Evolutionary conservation across 1,140 invertebrate genomes (phyloP).

Genomic region (Elysia chlorotica): DNA sequence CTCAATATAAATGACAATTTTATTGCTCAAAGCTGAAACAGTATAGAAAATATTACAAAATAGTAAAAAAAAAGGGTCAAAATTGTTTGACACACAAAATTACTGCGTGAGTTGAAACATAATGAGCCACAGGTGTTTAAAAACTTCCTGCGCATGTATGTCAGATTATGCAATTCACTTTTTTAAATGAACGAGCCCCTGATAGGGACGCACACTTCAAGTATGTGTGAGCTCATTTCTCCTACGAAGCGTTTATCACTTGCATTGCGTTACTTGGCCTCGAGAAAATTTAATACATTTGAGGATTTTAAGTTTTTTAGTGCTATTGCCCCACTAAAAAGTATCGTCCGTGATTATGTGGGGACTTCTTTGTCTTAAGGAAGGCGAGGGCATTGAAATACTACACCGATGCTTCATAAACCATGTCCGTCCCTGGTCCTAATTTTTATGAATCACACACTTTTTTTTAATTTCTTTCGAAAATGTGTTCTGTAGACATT

Average conservation of each 20-base stretch:
- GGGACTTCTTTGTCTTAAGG: too few relatives aligned
- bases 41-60: background rate
- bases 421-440: too few relatives aligned
- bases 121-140: conserved; percentile 16
- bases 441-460: too few relatives aligned
- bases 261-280: conserved; percentile 22
- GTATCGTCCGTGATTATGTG: too few relatives aligned
- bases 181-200: conserved; percentile 3
- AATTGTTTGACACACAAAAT: background rate
- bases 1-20: conserved; percentile 3
- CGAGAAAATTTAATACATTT: conserved; percentile 22
- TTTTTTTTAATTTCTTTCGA: too few relatives aligned
- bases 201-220: conserved; percentile 14
- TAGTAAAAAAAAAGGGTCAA: background rate
- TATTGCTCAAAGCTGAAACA: background rate
- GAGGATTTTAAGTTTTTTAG: conserved; percentile 22
- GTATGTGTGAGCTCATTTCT: conserved; percentile 12
- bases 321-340: conserved; percentile 18
- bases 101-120: background rate
- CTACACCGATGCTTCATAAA: too few relatives aligned
- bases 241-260: conserved; percentile 20
- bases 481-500: too few relatives aligned
- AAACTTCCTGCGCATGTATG: conserved; percentile 20
- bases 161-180: conserved; percentile 10
- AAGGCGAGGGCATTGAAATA: too few relatives aligned